Conservation (phyloP, 1,140 invertebrate species). For the Drosophila sucinea region DNA sequence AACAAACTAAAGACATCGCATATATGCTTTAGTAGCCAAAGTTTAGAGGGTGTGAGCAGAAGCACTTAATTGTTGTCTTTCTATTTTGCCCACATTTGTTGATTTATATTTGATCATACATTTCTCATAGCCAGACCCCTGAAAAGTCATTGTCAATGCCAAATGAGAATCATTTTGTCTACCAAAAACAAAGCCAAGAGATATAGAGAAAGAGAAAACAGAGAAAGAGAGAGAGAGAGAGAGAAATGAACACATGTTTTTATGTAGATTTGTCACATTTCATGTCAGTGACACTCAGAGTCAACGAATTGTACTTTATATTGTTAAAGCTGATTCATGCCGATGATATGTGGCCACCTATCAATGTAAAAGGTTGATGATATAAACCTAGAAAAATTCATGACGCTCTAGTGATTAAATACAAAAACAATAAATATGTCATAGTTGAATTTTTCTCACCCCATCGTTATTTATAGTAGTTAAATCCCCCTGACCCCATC, state of each 20-base stretch:
- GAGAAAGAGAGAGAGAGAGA: conserved; percentile 12
- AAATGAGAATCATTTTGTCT: conserved; percentile 72
- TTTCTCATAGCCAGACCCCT: conserved; percentile 25
- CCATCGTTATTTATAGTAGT: background rate
- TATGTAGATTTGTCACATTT: conserved; percentile 48
- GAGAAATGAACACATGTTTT: conserved; percentile 31
- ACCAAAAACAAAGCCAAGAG: conserved; percentile 26
- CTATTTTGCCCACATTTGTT: conserved; percentile 29
- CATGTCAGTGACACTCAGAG: conserved; percentile 70
- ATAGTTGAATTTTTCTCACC: background rate
- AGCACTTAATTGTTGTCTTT: conserved; percentile 24
- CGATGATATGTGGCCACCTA: background rate
- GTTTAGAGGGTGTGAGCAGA: background rate
- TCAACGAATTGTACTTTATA: conserved; percentile 25
- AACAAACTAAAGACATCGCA: background rate
- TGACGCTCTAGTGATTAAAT: conserved; percentile 4
- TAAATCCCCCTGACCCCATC: no score
- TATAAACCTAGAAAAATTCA: background rate
- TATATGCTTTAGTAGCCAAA: background rate
- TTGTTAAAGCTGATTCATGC: conserved; percentile 17
- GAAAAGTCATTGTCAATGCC: conserved; percentile 78
- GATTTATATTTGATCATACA: conserved; percentile 34
- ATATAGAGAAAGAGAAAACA: conserved; percentile 23
- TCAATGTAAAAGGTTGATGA: background rate
- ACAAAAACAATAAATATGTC: background rate